Evolutionary conservation across 1,140 invertebrate species (phyloP).

Genomic region (Brachionus manjavacas): DNA sequence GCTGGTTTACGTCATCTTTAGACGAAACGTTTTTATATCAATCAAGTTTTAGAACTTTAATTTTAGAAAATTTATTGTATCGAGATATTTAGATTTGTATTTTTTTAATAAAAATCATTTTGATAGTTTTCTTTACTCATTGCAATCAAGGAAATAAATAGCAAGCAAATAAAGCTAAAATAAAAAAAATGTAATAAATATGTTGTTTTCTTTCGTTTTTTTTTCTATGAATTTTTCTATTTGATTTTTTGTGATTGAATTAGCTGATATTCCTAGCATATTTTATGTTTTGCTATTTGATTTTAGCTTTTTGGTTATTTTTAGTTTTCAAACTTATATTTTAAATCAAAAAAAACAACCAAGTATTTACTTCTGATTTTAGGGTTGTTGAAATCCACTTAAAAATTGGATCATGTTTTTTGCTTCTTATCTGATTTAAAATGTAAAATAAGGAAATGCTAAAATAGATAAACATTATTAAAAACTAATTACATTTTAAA

Average conservation of each 20-base stretch:
- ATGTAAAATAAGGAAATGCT: background rate
- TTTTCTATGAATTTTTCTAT: background rate
- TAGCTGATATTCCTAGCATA: slow-evolving; percentile 1
- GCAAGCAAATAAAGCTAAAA: background rate
- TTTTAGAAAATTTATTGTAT: no score
- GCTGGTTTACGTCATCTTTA: no score
- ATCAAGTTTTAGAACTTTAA: no score
- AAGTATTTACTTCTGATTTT: background rate
- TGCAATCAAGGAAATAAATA: slow-evolving; percentile 20
- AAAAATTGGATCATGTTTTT: background rate
- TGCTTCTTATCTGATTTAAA: background rate
- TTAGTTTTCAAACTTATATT: background rate
- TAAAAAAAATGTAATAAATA: slow-evolving; percentile 24
- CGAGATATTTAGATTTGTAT: background rate
- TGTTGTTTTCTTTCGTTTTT: background rate
- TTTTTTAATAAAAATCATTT: background rate
- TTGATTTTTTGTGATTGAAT: slow-evolving; percentile 18
- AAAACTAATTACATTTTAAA: background rate
- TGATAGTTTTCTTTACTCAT: background rate
- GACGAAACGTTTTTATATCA: no score
- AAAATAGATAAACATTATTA: background rate
- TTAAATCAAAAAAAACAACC: background rate
- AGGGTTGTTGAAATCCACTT: background rate
- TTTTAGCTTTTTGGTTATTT: slow-evolving; percentile 10
- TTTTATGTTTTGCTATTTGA: slow-evolving; percentile 18